Evolutionary conservation across 2,113 vertebrate genomes (phyloP).

Genomic region (Sigmodon hispidus): DNA sequence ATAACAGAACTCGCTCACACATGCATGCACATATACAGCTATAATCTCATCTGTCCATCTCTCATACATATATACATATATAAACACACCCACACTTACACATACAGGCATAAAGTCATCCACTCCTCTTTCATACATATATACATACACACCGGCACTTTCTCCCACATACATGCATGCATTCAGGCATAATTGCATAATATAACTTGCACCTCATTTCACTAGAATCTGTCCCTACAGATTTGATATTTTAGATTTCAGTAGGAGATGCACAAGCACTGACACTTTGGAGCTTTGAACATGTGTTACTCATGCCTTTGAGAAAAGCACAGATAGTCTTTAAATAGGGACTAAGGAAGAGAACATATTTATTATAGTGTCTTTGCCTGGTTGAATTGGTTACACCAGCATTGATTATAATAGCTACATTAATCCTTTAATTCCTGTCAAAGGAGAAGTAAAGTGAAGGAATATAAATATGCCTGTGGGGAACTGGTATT

Average conservation of each 20-base stretch:
- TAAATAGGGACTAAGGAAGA: background rate
- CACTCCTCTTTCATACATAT: background rate
- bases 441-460: background rate
- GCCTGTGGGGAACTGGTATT: background rate
- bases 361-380: background rate
- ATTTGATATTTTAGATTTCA: background rate
- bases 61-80: background rate
- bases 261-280: background rate
- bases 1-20: background rate
- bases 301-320: background rate
- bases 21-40: no score
- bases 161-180: no score
- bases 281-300: background rate
- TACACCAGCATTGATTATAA: background rate
- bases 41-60: background rate
- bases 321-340: background rate
- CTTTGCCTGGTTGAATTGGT: background rate
- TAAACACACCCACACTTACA: background rate
- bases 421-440: background rate
- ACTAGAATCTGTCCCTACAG: background rate
- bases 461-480: background rate
- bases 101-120: background rate
- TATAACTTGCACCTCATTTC: background rate
- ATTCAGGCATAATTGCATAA: no score
- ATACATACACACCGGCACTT: background rate